Conservation (phyloP, 2,888 invertebrate genomes). For the Conistra vaccinii region DNA sequence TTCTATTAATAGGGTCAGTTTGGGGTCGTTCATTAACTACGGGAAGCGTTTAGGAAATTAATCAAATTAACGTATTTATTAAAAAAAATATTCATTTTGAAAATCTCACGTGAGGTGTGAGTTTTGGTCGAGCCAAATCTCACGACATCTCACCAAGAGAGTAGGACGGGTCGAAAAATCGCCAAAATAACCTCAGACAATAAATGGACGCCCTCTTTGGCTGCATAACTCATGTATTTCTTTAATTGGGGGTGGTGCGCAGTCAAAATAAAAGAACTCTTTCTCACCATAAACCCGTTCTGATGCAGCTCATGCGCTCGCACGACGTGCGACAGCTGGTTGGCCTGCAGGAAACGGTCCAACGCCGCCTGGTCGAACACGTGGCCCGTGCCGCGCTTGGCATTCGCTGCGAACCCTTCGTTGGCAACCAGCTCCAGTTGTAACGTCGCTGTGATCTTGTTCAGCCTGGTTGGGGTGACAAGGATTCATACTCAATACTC, state of each 20-base stretch:
- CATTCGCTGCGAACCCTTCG: slow-evolving; percentile 93
- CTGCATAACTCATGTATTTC: not conserved
- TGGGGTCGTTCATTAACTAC: too few species aligned
- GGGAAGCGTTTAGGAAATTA: too few species aligned
- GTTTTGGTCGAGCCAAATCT: too few species aligned
- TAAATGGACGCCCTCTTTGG: not conserved
- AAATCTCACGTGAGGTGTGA: too few species aligned
- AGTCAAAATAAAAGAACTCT: not conserved
- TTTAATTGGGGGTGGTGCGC: not conserved
- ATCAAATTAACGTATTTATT: too few species aligned
- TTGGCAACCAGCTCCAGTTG: slow-evolving; percentile 89
- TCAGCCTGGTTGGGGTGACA: slow-evolving; percentile 72
- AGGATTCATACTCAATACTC: too few species aligned
- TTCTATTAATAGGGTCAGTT: not conserved
- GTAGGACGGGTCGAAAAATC: too few species aligned
- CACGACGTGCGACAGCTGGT: slow-evolving; percentile 93
- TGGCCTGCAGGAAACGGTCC: slow-evolving; percentile 92
- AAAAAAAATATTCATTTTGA: too few species aligned
- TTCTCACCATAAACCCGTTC: slow-evolving; percentile 92
- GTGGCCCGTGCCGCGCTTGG: slow-evolving; percentile 93
- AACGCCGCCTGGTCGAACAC: slow-evolving; percentile 93
- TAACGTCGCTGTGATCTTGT: slow-evolving; percentile 85
- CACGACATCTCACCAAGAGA: too few species aligned
- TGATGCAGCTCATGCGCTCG: slow-evolving; percentile 94
- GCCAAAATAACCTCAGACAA: too few species aligned